Evolutionary conservation across 2,888 invertebrate species (phyloP).

Genomic region (Helicoverpa assulta): DNA sequence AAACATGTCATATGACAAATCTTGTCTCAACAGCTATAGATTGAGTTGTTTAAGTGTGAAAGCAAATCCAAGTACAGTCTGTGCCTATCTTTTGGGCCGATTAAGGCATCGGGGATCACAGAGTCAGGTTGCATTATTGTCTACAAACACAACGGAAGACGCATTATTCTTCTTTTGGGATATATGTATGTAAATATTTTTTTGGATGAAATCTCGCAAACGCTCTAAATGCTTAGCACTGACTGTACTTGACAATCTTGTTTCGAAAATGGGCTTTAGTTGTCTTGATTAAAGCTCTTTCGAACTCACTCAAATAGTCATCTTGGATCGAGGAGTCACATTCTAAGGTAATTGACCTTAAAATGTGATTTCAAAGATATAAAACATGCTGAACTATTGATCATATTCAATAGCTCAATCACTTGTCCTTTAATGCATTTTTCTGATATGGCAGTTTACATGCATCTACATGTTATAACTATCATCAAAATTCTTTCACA

Average conservation of each 20-base stretch:
- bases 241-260: constrained; percentile 14
- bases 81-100: too few species aligned
- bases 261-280: constrained; percentile 19
- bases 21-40: too few species aligned
- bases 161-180: too few species aligned
- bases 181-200: background rate
- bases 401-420: constrained; percentile 27
- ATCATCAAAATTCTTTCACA: constrained; percentile 55
- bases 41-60: too few species aligned
- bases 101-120: too few species aligned
- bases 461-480: constrained; percentile 34
- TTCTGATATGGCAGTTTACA: constrained; percentile 15
- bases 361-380: constrained; percentile 1
- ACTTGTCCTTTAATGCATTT: constrained; percentile 13
- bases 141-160: too few species aligned
- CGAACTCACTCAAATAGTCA: constrained; percentile 8
- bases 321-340: background rate
- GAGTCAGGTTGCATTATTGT: too few species aligned
- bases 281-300: constrained; percentile 6
- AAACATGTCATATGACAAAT: too few species aligned
- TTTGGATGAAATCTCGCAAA: background rate
- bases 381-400: constrained; percentile 9
- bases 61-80: too few species aligned
- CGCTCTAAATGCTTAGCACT: background rate
- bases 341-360: background rate